Evolutionary conservation across 2,888 invertebrate genomes (phyloP), one percentile per base, ranked within the genome.

Genomic region (Piscicola geometra): DNA sequence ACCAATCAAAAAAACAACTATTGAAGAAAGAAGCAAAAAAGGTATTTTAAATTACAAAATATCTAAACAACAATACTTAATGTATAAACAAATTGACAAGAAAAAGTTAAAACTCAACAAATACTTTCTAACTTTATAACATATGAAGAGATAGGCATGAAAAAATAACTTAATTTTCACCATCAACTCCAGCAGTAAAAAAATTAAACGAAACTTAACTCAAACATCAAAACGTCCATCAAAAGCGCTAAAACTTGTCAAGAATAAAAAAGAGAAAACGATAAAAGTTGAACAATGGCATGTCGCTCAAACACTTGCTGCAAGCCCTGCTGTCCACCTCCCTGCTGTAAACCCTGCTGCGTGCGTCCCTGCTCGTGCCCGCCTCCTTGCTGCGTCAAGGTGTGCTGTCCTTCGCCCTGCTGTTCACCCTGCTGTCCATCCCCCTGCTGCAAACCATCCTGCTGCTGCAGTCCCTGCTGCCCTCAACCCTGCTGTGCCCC

Each of bases 341-440:
- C 18, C 15, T 71, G 71, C 56, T 52, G 56, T 9, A 33, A 33
- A 0, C 71, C 70, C 1, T 15, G n/a, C 0, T 71, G 71, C 32
- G 25, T 41, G 18, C 28, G 71, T 18, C 71, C 71, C 30, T 71
- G 71, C 52, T 71, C 71, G 0, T 71, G 71, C 35, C 68, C 68
- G 2, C 71, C 71, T 50, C 41, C 41, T 41, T 41, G 41, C 15
- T 41, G 41, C 15, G 41, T 41, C 9, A 41, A 41, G 15, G 41
- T 41, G 41, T 71, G 71, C 28, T 71, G 71, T 71, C 71, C 71
- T 1, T 32, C 9, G n/a, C 71, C 71, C n/a, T 71, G 71, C 50
- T 69, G 70, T 5, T 41, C 70, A 36, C 35, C 70, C n/a, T 69
- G 70, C 35, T 69, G 70, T 71, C 71, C 71, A 3, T 32, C 9